Base-by-base conservation (phyloP, 2,797 vertebrate genomes). In the Arnoldichthys spilopterus region DNA sequence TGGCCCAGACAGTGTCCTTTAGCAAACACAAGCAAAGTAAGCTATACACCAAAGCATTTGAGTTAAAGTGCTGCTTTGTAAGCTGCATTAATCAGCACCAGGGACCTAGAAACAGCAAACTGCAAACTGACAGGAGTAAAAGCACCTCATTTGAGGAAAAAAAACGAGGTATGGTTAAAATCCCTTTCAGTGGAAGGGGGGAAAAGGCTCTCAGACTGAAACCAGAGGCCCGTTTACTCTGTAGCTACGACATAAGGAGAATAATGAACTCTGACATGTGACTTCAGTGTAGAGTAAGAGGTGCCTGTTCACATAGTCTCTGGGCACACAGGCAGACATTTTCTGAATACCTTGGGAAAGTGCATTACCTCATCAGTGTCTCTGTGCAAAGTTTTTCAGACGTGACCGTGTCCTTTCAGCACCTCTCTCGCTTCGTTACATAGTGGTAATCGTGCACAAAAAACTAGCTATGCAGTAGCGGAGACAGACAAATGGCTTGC, bases 241-340 rank as follows among this genome's bases (percentile, higher is more conserved):
- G 82, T 47, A 66, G 66, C 84, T 75, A 76, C 77, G 77, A 85
- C 86, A 80, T 63, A 43, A 8, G n/a, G 63, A 71, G 73, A 86
- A 85, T 85, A 86, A 89, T 84, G 81, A 81, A 82, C 82, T 80
- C 67, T 84, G 82, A 86, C 86, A 87, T 82, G 84, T 87, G 85
- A 88, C 80, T 81, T 70, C 72, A 59, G 12, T 61, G 43, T 11
- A 66, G 58, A 80, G 67, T 49, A 58, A 78, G 77, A 72, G 83
- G 81, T n/a, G 47, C 67, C 80, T 76, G 73, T 85, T 84, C 80
- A 79, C 74, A 86, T 64, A 68, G 72, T 74, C 75, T 78, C 59
- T 37, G 34, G 72, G 74, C 49, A 72, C 64, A 67, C 53, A 66
- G 66, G 72, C 61, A 80, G 67, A 78, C 76, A 83, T 82, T 78